These are phyloP conservation scores for Anguilla pacifica DNA, from an alignment of 2,797 vertebrate species.

Conservation along the genomic window DNA sequence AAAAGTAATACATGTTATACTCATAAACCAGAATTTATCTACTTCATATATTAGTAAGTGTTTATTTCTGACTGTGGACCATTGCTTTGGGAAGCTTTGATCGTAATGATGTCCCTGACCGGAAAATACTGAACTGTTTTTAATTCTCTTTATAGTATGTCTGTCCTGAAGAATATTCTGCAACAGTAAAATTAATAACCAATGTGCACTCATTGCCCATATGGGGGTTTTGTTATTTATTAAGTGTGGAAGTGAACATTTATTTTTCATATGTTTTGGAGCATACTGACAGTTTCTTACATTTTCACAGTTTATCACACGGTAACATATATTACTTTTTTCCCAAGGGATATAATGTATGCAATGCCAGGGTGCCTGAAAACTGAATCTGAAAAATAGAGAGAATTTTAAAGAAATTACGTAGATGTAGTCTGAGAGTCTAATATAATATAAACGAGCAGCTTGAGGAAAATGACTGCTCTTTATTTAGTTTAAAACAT, in stretches of 20 bases:
- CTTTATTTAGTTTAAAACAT: conserved; percentile 35
- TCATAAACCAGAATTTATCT: neutral
- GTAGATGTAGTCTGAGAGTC: neutral
- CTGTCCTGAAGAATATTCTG: neutral
- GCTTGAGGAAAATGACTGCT: conserved; percentile 53
- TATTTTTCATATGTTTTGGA: neutral
- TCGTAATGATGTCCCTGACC: neutral
- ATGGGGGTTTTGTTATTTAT: neutral
- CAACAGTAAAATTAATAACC: neutral
- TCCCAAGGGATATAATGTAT: neutral
- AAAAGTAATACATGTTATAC: neutral
- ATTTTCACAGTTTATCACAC: neutral
- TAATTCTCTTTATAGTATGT: neutral
- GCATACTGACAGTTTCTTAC: neutral
- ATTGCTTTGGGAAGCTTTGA: neutral
- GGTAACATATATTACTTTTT: neutral
- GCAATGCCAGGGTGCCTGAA: conserved; percentile 4
- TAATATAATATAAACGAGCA: neutral
- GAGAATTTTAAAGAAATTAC: neutral
- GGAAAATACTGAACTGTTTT: neutral
- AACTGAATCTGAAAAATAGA: neutral
- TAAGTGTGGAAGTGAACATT: neutral
- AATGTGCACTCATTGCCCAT: neutral
- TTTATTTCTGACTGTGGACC: neutral
- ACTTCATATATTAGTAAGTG: neutral